phyloP scores from a whole-genome alignment of 2,113 vertebrate species.

The Polyodon spathula region DNA sequence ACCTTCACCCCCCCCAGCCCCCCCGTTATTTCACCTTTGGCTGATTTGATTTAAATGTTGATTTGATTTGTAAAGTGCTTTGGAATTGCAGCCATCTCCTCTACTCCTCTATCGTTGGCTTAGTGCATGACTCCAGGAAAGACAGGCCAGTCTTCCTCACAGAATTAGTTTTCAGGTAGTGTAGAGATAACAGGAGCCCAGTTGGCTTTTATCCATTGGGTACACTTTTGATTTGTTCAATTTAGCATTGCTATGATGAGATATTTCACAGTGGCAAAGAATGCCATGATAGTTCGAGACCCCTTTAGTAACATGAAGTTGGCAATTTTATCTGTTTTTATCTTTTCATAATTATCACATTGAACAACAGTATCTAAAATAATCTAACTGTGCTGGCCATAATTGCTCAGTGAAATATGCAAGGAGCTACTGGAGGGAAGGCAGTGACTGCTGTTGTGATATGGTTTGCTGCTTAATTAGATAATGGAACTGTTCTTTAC shows the following conservation, averaged over 20 bases:
- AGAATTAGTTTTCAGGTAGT: conserved; percentile 8
- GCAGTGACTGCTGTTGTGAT: no score
- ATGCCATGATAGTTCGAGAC: conserved; percentile 8
- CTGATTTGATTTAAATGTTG: conserved; percentile 58
- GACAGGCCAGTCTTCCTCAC: background rate
- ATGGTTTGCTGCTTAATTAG: no score
- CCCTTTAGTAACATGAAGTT: background rate
- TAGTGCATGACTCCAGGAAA: conserved; percentile 21
- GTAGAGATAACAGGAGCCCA: conserved; percentile 12
- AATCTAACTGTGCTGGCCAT: no score
- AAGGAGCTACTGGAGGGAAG: no score
- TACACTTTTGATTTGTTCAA: conserved; percentile 23
- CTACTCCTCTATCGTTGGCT: conserved; percentile 23
- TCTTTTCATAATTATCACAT: no score
- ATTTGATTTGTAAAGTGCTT: conserved; percentile 54
- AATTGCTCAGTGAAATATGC: no score
- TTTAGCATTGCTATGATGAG: conserved; percentile 24
- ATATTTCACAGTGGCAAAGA: conserved; percentile 10
- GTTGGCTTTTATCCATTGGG: conserved; percentile 16
- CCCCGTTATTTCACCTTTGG: conserved; percentile 40
- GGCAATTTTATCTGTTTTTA: background rate
- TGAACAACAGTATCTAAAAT: no score
- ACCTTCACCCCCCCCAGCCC: conserved; percentile 19
- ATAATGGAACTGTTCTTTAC: no score
- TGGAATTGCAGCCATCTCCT: conserved; percentile 19